Evolutionary conservation across 2,797 vertebrate species (phyloP).

Genomic region (Sebastiscus albofasciatus): DNA sequence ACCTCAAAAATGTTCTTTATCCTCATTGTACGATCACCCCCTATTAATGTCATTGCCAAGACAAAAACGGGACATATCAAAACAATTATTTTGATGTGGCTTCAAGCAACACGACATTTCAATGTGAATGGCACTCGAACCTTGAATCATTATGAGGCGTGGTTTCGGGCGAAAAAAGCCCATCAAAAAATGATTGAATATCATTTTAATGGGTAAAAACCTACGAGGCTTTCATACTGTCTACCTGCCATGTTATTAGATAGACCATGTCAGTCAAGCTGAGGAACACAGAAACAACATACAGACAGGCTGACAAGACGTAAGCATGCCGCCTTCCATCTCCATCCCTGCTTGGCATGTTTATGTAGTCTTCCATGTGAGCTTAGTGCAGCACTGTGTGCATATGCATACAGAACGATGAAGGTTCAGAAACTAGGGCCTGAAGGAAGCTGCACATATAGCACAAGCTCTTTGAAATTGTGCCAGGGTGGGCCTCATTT

Average conservation of each 20-base stretch:
- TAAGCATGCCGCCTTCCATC: slow-evolving; percentile 73
- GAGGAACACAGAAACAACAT: slow-evolving; percentile 67
- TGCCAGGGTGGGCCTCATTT: slow-evolving; percentile 79
- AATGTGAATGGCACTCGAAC: slow-evolving; percentile 70
- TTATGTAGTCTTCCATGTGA: slow-evolving; percentile 78
- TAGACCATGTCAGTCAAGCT: slow-evolving; percentile 79
- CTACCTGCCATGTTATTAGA: slow-evolving; percentile 82
- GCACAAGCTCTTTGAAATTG: slow-evolving; percentile 72
- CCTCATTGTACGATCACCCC: slow-evolving; percentile 67
- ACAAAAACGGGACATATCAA: slow-evolving; percentile 76
- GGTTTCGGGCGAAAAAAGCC: slow-evolving; percentile 74
- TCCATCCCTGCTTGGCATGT: slow-evolving; percentile 73
- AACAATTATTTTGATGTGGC: slow-evolving; percentile 83
- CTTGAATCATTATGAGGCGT: slow-evolving; percentile 74
- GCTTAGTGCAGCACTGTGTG: slow-evolving; percentile 65
- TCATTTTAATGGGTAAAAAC: slow-evolving; percentile 83
- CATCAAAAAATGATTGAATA: slow-evolving; percentile 83
- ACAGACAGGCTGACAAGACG: slow-evolving; percentile 75
- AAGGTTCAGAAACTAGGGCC: slow-evolving; percentile 74
- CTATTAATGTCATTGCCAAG: slow-evolving; percentile 78
- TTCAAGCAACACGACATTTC: slow-evolving; percentile 75
- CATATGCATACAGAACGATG: slow-evolving; percentile 76
- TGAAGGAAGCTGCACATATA: slow-evolving; percentile 75
- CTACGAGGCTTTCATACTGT: slow-evolving; percentile 72
- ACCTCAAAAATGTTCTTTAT: slow-evolving; percentile 63